Conservation (phyloP, 1,140 invertebrate species). For the Parasteatoda tepidariorum region DNA sequence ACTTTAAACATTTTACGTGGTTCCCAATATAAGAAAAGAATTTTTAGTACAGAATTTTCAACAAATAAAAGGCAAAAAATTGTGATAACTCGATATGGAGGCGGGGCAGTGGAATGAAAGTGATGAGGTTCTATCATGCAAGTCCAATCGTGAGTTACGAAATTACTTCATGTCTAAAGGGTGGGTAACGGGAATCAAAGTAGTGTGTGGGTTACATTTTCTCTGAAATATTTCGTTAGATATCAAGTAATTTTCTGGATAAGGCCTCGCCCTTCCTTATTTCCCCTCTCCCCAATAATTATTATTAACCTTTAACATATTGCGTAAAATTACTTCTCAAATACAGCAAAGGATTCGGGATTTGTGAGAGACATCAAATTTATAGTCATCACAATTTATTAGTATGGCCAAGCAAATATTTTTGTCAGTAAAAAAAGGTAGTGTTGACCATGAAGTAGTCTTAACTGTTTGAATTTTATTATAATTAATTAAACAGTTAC, state of each 20-base stretch:
- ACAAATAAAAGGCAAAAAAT: neutral
- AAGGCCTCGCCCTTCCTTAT: neutral
- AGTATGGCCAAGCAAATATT: no score
- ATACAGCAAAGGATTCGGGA: no score
- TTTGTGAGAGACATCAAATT: no score
- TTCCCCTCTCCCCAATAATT: neutral
- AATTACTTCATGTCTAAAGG: neutral
- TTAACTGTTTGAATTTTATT: no score
- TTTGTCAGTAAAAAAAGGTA: no score
- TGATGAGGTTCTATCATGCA: neutral
- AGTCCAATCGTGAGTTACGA: neutral
- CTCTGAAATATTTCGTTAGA: neutral
- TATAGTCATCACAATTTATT: no score
- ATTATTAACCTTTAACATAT: neutral
- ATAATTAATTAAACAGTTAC: no score
- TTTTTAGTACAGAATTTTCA: no score
- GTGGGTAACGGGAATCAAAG: neutral
- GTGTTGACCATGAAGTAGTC: no score
- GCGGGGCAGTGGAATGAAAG: neutral
- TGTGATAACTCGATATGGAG: neutral
- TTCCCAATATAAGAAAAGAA: no score
- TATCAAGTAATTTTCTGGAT: neutral
- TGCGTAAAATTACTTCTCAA: neutral
- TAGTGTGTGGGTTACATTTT: neutral
- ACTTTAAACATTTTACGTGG: no score